A percentile compares a stretch with the other conserved stretches of the same genome.
phyloP scores from a whole-genome alignment of 2,797 vertebrate genomes.

The Margarornis squamiger region DNA sequence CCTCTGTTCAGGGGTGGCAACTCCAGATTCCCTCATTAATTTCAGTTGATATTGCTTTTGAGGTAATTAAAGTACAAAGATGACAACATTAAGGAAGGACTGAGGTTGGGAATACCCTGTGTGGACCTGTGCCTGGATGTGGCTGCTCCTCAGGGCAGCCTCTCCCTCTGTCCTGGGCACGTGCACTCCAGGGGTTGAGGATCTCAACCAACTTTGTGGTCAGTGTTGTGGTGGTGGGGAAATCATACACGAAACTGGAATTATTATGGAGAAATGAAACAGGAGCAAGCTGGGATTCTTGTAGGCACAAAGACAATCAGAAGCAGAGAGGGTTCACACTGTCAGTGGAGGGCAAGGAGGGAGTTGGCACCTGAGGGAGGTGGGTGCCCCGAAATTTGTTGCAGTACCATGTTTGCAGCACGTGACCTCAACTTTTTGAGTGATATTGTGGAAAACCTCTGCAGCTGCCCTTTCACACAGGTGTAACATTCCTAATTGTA shows the following conservation, averaged over 20 bases:
- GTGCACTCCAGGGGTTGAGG: neutral
- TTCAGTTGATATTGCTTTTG: neutral
- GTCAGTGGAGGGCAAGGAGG: fast-evolving
- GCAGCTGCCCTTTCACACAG: neutral
- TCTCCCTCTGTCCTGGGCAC: fast-evolving
- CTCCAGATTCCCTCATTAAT: neutral
- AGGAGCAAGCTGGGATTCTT: fast-evolving
- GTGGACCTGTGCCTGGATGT: neutral
- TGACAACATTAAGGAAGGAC: neutral
- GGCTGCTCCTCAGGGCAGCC: neutral
- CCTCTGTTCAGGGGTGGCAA: neutral
- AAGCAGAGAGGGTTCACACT: fast-evolving
- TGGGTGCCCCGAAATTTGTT: fast-evolving
- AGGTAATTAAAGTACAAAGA: neutral
- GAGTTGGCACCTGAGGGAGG: fast-evolving
- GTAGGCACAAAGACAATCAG: neutral
- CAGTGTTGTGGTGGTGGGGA: neutral
- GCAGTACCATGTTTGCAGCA: neutral
- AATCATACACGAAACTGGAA: neutral
- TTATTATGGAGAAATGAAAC: neutral
- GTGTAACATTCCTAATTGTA: fast-evolving
- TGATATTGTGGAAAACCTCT: neutral
- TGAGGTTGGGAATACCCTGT: neutral
- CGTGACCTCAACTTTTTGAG: fast-evolving
- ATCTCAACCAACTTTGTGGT: neutral